A percentile compares a stretch with the other conserved stretches of the same genome.
phyloP scores from a whole-genome alignment of 2,797 vertebrate genomes.

The Hyperoplus lanceolatus region DNA sequence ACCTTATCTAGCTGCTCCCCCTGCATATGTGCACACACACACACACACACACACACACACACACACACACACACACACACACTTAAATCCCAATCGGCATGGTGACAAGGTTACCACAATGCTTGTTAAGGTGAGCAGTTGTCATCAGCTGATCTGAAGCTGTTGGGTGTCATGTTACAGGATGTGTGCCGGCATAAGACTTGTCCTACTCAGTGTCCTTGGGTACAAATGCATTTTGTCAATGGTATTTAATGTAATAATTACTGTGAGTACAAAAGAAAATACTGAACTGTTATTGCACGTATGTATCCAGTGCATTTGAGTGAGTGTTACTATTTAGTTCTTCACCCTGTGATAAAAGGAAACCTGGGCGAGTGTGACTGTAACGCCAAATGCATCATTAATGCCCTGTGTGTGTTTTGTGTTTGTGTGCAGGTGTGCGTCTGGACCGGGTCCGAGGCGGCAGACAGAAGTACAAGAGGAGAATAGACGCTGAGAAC shows the following conservation, averaged over 20 bases:
- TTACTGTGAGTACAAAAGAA: neutral
- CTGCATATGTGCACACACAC: neutral
- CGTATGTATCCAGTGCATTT: neutral
- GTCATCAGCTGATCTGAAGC: slow-evolving; percentile 56
- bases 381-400: slow-evolving; percentile 6
- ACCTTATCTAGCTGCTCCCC: slow-evolving; percentile 3
- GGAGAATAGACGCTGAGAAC: slow-evolving; percentile 95
- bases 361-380: neutral
- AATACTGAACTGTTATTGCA: neutral
- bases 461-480: slow-evolving; percentile 98
- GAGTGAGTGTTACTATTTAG: neutral
- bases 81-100: slow-evolving; percentile 64
- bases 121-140: slow-evolving; percentile 79
- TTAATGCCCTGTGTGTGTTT: slow-evolving; percentile 31
- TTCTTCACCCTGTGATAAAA: neutral
- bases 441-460: slow-evolving; percentile 97
- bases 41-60: neutral
- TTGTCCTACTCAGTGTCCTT: slow-evolving; percentile 49
- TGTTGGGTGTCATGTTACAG: slow-evolving; percentile 73
- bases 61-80: slow-evolving; percentile 21
- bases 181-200: slow-evolving; percentile 51
- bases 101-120: slow-evolving; percentile 65
- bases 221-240: neutral
- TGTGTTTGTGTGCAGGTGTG: slow-evolving; percentile 86
- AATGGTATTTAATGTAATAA: neutral